These are phyloP conservation scores for Enteromius treurensis DNA, from an alignment of 2,797 vertebrate species.

Conservation along the genomic window DNA sequence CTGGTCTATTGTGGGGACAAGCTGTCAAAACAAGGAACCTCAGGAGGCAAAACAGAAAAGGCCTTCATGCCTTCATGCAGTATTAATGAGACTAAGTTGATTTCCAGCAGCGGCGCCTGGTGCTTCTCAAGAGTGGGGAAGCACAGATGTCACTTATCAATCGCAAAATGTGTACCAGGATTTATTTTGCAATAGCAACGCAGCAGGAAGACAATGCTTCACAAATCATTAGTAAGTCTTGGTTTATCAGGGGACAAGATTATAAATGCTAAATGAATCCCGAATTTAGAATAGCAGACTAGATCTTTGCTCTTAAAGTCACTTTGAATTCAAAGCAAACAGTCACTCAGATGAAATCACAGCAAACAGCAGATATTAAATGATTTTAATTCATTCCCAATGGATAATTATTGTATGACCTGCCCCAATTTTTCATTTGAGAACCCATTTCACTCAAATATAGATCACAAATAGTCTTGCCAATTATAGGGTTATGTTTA, in stretches of 20 bases:
- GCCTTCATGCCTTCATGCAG: constrained; percentile 30
- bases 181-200: background rate
- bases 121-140: constrained; percentile 17
- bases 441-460: background rate
- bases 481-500: background rate
- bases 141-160: constrained; percentile 9
- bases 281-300: background rate
- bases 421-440: background rate
- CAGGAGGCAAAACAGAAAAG: constrained; percentile 36
- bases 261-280: background rate
- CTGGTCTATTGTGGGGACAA: background rate
- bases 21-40: constrained; percentile 46
- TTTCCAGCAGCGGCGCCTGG: background rate
- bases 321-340: background rate
- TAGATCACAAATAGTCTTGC: background rate
- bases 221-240: background rate
- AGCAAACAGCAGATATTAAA: background rate
- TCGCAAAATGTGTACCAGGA: background rate
- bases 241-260: background rate
- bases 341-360: background rate
- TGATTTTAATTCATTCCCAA: background rate
- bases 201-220: background rate
- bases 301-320: background rate
- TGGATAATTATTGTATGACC: background rate
- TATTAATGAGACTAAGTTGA: constrained; percentile 46